These are phyloP conservation scores for Xenentodon cancila DNA, from an alignment of 2,797 vertebrate species.

Conservation along the genomic window DNA sequence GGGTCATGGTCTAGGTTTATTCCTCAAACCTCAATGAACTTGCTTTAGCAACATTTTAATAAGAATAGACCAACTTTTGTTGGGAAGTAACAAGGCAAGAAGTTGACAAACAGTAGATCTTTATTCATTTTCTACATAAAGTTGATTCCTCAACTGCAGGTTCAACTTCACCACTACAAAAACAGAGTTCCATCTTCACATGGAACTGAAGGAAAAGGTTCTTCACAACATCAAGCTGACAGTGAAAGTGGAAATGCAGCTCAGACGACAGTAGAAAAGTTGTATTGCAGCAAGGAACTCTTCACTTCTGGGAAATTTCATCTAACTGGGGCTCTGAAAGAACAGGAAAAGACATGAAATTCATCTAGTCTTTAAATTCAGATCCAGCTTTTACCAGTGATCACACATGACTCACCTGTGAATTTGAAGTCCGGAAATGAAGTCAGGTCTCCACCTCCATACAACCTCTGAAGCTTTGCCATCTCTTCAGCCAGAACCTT, in stretches of 20 bases:
- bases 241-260: background rate
- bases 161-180: too few relatives aligned
- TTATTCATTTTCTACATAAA: too few relatives aligned
- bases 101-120: too few relatives aligned
- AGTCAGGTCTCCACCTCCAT: constrained; percentile 86
- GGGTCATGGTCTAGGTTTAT: too few relatives aligned
- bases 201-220: too few relatives aligned
- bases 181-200: too few relatives aligned
- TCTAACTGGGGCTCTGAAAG: constrained; percentile 89
- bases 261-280: constrained; percentile 31
- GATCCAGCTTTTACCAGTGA: constrained; percentile 4
- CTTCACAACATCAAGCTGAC: background rate
- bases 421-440: constrained; percentile 92
- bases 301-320: constrained; percentile 75
- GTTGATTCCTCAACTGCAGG: too few relatives aligned
- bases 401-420: constrained; percentile 78
- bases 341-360: background rate
- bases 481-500: constrained; percentile 87
- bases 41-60: too few relatives aligned
- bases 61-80: too few relatives aligned
- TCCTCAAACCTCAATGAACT: too few relatives aligned
- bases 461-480: constrained; percentile 87
- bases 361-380: background rate
- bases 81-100: too few relatives aligned
- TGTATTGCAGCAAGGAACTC: background rate